A percentile compares a stretch with the other conserved stretches of the same genome.
phyloP scores from a whole-genome alignment of 2,113 vertebrate genomes.

The Zosterops japonicus region DNA sequence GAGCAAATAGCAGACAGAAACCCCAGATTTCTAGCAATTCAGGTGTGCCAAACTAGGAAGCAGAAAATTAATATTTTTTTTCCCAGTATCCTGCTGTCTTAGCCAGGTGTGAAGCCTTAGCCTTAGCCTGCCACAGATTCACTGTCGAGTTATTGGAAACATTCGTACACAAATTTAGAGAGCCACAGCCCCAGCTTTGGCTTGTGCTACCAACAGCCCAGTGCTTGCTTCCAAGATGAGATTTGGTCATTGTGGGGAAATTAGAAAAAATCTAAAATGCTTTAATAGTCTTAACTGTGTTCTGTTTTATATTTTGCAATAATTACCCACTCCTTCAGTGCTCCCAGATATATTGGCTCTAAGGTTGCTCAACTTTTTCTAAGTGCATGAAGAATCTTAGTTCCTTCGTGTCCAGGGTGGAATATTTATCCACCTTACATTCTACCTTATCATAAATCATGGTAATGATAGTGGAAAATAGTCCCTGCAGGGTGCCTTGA shows the following conservation, averaged over 20 bases:
- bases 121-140: not conserved
- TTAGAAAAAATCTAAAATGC: not conserved
- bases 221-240: not conserved
- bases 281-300: rapidly evolving
- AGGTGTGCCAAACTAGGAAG: not conserved
- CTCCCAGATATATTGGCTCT: not conserved
- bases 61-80: not conserved
- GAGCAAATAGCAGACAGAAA: not conserved
- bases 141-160: not conserved
- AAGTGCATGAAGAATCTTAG: not conserved
- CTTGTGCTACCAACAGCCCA: not conserved
- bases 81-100: not conserved
- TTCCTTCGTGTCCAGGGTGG: not conserved
- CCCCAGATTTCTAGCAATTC: not conserved
- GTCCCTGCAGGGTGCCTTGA: not conserved
- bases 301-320: not conserved
- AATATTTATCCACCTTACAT: not conserved
- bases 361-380: not conserved
- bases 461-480: not conserved
- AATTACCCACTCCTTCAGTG: not conserved
- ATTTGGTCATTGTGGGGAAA: not conserved
- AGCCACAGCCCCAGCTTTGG: not conserved
- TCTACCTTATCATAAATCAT: not conserved
- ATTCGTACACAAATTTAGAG: not conserved
- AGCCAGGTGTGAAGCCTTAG: not conserved